Base-by-base conservation (phyloP, 2,797 vertebrate species). In the Takifugu rubripes region DNA sequence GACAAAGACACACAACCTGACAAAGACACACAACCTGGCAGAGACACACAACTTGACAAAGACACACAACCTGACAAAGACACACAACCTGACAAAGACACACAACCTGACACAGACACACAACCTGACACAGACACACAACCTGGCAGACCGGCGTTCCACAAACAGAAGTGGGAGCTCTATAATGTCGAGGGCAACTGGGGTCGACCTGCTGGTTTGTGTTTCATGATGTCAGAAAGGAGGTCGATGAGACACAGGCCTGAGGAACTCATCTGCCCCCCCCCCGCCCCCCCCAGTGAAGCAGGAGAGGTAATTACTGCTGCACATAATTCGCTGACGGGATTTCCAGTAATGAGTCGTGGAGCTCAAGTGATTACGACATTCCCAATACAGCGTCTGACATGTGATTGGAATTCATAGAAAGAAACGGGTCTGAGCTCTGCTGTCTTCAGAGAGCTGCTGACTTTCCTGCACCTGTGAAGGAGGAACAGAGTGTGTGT, bases 281-380 rank as follows among this genome's bases (percentile, higher is more conserved):
- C 11, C 42, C 11, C 42, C 11, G 42, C 11, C 11, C 42, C 16
- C 11, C 42, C 4, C 42, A n/a, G 1, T 6, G 6, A 46, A 46
- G 53, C 72, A 67, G 49, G 54, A 54, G 71, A 68, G 63, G 68
- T 78, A 72, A 81, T 74, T 70, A 78, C 61, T 59, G 74, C 73
- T 49, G 75, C 24, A 68, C 56, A 64, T 77, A 68, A 77, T 82
- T 77, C 75, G 78, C 72, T 75, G 75, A 82, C 74, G 61, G 64
- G 64, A 68, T 81, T 77, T 76, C 57, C 68, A 66, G 61, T 76
- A 82, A 84, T 77, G 74, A 75, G 54, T 65, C 56, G 61, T 21
- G 36, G 53, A 63, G 66, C 70, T 84, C 49, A 49, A 68, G 67
- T 56, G 61, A 75, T 84, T 72, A 68, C 3, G 63, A 70, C 65